phyloP scores from a whole-genome alignment of 1,140 invertebrate species.

The Drosophila repletoides region DNA sequence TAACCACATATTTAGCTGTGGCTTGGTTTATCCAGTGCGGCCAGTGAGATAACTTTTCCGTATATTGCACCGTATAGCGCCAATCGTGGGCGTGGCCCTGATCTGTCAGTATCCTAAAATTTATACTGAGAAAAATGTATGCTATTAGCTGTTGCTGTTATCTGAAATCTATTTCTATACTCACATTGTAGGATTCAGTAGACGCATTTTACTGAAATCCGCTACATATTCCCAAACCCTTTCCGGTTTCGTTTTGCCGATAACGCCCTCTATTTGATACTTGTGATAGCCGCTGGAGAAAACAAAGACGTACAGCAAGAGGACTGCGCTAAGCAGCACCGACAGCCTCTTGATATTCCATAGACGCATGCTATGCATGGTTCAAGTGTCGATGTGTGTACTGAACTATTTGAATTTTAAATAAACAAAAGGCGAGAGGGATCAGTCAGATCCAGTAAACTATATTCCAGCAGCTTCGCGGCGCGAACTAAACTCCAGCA shows the following conservation, averaged over 20 bases:
- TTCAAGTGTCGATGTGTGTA: constrained; percentile 28
- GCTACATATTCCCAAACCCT: constrained; percentile 89
- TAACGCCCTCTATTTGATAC: constrained; percentile 80
- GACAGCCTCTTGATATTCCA: constrained; percentile 69
- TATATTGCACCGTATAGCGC: constrained; percentile 87
- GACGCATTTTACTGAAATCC: constrained; percentile 88
- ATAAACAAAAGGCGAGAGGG: constrained; percentile 49
- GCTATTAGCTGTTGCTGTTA: not conserved
- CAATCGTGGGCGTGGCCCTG: constrained; percentile 87
- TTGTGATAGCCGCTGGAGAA: constrained; percentile 69
- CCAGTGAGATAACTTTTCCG: constrained; percentile 86
- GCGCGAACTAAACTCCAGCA: constrained; percentile 24
- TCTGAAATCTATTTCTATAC: constrained; percentile 55
- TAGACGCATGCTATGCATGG: constrained; percentile 52
- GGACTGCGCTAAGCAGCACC: constrained; percentile 32
- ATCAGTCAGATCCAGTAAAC: constrained; percentile 5
- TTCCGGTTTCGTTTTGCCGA: constrained; percentile 84
- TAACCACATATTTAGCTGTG: constrained; percentile 85
- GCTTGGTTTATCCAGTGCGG: constrained; percentile 85
- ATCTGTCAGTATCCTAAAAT: constrained; percentile 86
- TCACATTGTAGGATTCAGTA: constrained; percentile 89
- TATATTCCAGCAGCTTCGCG: constrained; percentile 9
- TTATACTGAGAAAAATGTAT: constrained; percentile 82
- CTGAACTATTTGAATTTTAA: constrained; percentile 54
- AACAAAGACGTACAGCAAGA: constrained; percentile 64